Conservation (phyloP, 2,888 invertebrate species). For the Drosophila nigritarsus region DNA sequence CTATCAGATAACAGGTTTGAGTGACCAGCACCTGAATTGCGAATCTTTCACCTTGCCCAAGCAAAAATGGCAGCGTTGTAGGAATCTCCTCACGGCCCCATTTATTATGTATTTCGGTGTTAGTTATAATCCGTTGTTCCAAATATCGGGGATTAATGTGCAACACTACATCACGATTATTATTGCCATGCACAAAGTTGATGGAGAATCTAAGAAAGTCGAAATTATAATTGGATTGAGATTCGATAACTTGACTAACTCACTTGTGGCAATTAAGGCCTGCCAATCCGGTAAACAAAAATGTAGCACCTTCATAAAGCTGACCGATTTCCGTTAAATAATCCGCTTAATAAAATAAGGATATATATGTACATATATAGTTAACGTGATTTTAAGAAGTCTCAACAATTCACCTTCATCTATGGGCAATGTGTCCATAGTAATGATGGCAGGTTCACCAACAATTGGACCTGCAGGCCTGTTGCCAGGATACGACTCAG, state of each 20-base stretch:
- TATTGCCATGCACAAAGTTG: conserved; percentile 80
- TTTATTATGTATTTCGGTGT: conserved; percentile 87
- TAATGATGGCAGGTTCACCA: conserved; percentile 19
- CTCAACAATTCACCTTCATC: neutral
- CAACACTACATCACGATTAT: conserved; percentile 88
- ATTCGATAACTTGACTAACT: conserved; percentile 1
- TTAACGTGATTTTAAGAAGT: neutral
- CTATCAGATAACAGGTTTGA: conserved; percentile 87
- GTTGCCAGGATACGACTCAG: conserved; percentile 7
- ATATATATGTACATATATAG: neutral
- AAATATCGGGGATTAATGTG: conserved; percentile 93
- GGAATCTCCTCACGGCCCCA: conserved; percentile 92
- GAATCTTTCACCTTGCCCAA: conserved; percentile 82
- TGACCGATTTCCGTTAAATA: conserved; percentile 59
- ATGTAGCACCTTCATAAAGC: conserved; percentile 81
- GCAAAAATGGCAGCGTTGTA: conserved; percentile 85
- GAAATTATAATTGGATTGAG: neutral
- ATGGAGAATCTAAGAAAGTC: conserved; percentile 79
- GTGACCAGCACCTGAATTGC: conserved; percentile 87
- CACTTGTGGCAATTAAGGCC: conserved; percentile 80
- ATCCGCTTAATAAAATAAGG: neutral
- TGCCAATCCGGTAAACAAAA: conserved; percentile 80
- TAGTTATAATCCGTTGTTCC: conserved; percentile 91
- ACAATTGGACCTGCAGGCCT: neutral
- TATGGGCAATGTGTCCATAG: conserved; percentile 3